Evolutionary conservation across 1,140 invertebrate genomes (phyloP).

Genomic region (Nephila pilipes): DNA sequence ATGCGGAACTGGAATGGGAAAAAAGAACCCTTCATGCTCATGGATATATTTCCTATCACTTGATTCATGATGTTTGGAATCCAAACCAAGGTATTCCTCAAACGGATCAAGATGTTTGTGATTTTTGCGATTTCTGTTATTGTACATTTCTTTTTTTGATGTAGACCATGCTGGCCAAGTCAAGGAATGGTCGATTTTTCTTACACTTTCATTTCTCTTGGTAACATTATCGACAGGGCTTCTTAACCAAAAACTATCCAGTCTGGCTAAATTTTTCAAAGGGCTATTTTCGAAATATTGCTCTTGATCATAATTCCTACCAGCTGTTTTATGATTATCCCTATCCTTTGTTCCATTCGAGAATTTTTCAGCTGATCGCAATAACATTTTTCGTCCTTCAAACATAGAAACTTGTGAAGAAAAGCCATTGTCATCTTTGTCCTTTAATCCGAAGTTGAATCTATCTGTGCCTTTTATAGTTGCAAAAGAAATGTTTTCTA

Average conservation of each 20-base stretch:
- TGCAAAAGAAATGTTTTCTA: background rate
- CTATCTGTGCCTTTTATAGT: background rate
- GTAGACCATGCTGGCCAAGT: slow-evolving; percentile 52
- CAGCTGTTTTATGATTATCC: background rate
- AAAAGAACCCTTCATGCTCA: slow-evolving; percentile 74
- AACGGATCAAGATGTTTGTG: slow-evolving; percentile 45
- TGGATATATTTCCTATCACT: slow-evolving; percentile 71
- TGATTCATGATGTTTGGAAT: slow-evolving; percentile 63
- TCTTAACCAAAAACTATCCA: slow-evolving; percentile 30
- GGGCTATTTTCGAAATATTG: slow-evolving; percentile 11
- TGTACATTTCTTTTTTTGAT: slow-evolving; percentile 59
- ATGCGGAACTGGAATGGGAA: slow-evolving; percentile 57
- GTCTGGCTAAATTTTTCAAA: slow-evolving; percentile 11
- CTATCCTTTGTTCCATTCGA: background rate
- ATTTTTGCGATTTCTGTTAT: slow-evolving; percentile 55
- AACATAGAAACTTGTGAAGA: background rate
- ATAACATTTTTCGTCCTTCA: background rate
- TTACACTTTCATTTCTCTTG: slow-evolving; percentile 34
- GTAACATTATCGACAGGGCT: slow-evolving; percentile 9
- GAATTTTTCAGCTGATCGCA: background rate
- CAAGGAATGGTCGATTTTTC: slow-evolving; percentile 54
- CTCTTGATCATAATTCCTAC: background rate
- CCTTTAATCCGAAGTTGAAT: background rate
- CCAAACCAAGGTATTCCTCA: slow-evolving; percentile 57
- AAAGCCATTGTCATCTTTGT: background rate